Evolutionary conservation across 2,888 invertebrate species (phyloP), one percentile per base, ranked within the genome.

Genomic region (Drosophila eohydei): DNA sequence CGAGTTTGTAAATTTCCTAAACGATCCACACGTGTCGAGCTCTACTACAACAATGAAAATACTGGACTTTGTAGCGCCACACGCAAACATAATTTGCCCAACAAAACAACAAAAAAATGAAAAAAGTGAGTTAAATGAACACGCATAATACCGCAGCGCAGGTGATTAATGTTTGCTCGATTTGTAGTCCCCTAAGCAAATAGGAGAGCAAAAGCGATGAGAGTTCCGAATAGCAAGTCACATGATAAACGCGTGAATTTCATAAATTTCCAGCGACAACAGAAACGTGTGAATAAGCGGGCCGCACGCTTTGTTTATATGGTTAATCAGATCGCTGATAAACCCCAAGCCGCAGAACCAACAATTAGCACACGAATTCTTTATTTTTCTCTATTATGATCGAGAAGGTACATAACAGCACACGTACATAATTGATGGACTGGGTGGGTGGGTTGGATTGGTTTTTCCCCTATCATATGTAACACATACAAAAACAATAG

Each of bases 171-270:
- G 74, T 80, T 83, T 78, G 78, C 77, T 69, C 80, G 64, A 73
- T 68, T 73, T 62, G 66, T 74, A 69, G 66, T 58, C 38, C 48
- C 30, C 44, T 26, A 44, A 60, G 59, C 30, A 67, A 65, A 51
- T 52, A 64, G 54, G 40, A 40, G 51, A 55, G 50, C 46, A 51
- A 26, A 26, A 34, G 66, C 46, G 61, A 40, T 61, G 30, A 52
- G 57, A 60, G 46, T 26, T 40, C 3, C 48, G 66, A 34, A 58
- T 50, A 64, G 52, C 52, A 55, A 78, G 82, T 84, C 84, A 87
- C 84, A 87, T 85, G 84, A 84, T 56, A 82, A 80, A 80, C 76
- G 76, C 84, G 84, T 85, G 84, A 82, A 74, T 80, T 71, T 68
- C 56, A 71, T 70, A 64, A 71, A 71, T 81, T 78, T 59, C 50